Evolutionary conservation across 1,140 invertebrate species (phyloP).

Genomic region (Heliconius hewitsoni): DNA sequence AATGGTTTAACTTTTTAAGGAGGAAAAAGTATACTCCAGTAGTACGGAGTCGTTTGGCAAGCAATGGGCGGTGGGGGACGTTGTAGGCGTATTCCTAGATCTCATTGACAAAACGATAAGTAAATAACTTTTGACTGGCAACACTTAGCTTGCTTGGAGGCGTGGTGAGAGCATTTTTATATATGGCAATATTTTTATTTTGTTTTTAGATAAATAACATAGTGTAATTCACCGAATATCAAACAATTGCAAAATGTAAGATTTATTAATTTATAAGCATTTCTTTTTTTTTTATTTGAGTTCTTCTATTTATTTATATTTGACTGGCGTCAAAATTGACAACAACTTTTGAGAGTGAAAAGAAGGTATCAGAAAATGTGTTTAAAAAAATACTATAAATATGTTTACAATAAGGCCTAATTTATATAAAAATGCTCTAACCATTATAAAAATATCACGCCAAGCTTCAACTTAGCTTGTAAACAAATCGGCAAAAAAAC

Average conservation of each 20-base stretch:
- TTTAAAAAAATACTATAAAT: too few species aligned
- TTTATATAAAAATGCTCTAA: conserved; percentile 49
- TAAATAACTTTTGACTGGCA: conserved; percentile 79
- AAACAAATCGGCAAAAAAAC: conserved; percentile 28
- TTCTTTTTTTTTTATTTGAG: too few species aligned
- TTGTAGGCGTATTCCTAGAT: conserved; percentile 97
- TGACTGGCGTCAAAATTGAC: too few species aligned
- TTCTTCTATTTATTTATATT: too few species aligned
- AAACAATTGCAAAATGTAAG: too few species aligned
- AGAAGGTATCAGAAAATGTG: too few species aligned
- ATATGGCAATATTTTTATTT: background rate
- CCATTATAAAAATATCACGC: conserved; percentile 42
- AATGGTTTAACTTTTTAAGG: conserved; percentile 79
- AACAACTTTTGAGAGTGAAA: too few species aligned
- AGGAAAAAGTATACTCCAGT: conserved; percentile 96
- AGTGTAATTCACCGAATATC: too few species aligned
- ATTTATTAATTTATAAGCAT: too few species aligned
- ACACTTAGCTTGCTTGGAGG: conserved; percentile 53
- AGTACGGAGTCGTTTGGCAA: conserved; percentile 95
- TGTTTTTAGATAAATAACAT: background rate
- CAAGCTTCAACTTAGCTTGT: conserved; percentile 41
- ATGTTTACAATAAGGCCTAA: background rate
- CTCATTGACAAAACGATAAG: conserved; percentile 97
- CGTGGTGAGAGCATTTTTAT: conserved; percentile 60
- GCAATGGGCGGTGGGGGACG: conserved; percentile 96